phyloP scores from a whole-genome alignment of 2,113 vertebrate species.

The Hoplias malabaricus region DNA sequence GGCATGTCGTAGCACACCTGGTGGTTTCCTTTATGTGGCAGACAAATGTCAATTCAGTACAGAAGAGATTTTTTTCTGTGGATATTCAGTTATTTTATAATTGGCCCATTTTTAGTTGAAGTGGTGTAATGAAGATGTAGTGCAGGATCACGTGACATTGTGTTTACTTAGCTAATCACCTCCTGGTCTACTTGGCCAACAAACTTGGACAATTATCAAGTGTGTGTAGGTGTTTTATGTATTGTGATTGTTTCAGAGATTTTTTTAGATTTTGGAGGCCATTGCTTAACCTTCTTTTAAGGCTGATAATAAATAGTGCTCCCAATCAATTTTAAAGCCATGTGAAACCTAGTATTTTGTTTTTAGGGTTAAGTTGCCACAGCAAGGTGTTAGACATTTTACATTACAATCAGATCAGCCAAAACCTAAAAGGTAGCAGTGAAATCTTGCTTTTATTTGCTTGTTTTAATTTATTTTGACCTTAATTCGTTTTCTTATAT shows the following conservation, averaged over 20 bases:
- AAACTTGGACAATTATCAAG: background rate
- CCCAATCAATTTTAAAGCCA: background rate
- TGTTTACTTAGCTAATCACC: conserved; percentile 61
- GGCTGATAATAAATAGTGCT: no score
- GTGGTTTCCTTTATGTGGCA: background rate
- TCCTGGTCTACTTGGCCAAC: conserved; percentile 40
- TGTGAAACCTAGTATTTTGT: background rate
- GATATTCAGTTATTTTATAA: background rate
- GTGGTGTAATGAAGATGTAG: conserved; percentile 52
- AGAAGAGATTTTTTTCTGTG: background rate
- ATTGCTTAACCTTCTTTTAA: no score
- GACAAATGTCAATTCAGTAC: background rate
- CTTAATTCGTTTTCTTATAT: no score
- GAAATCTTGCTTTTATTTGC: no score
- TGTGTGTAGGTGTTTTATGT: background rate
- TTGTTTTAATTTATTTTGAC: no score
- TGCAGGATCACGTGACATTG: conserved; percentile 46
- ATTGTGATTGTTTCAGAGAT: background rate
- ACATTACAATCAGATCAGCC: no score
- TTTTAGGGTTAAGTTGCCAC: background rate
- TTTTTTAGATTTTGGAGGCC: background rate
- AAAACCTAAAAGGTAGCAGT: no score
- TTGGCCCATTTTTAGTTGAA: background rate
- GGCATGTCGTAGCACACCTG: no score
- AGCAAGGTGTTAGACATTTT: background rate